Conservation (phyloP, 2,888 invertebrate genomes). For the Lithophane leautieri region DNA sequence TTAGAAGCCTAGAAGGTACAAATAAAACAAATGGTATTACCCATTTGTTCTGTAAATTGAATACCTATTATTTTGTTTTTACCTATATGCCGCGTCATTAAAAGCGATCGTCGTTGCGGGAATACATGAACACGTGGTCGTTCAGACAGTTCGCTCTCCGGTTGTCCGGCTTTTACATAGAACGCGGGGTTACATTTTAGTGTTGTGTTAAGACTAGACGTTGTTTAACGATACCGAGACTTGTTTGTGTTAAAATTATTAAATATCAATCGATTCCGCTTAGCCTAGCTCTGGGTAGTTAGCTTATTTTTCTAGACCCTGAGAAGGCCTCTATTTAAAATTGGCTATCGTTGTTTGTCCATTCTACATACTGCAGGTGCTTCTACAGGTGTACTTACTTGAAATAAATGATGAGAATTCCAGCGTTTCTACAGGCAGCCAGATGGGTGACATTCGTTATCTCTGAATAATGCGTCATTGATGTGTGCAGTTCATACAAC, state of each 20-base stretch:
- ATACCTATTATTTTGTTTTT: background rate
- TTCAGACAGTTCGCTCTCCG: too few relatives aligned
- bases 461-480: conserved; percentile 45
- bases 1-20: background rate
- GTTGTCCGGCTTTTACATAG: too few relatives aligned
- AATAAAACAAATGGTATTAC: background rate
- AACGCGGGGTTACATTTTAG: too few relatives aligned
- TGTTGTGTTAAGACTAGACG: background rate
- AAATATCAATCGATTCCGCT: background rate
- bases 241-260: background rate
- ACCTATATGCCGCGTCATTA: too few relatives aligned
- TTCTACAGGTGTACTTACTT: background rate
- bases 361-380: too few relatives aligned
- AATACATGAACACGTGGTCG: too few relatives aligned
- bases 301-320: background rate
- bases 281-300: background rate
- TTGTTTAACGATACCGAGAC: background rate
- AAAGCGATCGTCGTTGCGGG: too few relatives aligned
- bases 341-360: background rate
- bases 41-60: background rate
- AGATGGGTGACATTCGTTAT: conserved; percentile 38
- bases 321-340: background rate
- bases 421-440: conserved; percentile 17
- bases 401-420: background rate
- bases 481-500: conserved; percentile 49